Base-by-base conservation (phyloP, 2,113 vertebrate species). In the Geococcyx californianus region DNA sequence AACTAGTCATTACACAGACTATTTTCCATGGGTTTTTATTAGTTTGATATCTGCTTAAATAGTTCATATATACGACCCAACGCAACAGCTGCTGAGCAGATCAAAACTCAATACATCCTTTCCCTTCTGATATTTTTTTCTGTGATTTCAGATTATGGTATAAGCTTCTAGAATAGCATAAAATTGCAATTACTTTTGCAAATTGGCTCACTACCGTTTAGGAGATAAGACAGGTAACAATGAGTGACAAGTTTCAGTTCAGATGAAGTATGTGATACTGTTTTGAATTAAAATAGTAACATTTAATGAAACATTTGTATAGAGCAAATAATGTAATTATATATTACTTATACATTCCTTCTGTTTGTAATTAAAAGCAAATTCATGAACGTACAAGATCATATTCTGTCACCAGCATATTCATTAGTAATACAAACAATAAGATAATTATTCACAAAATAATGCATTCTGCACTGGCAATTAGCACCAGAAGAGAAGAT, bases 341-440 rank as follows among this genome's bases (percentile, higher is more conserved):
- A 11, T 44, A 84, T 38, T 56, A 70, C 47, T 73, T 75, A 72
- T 29, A 28, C 23, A 38, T 82, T 89, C 68, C 47, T 70, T 86
- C n/a, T 69, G 38, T 79, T 89, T 84, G 47, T 70, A 87, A 92
- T 95, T 89, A 87, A 93, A 87, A 34, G 15, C 11, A 75, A 91
- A 93, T 87, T 75, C 44, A 68, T 49, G 62, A 90, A 76, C 45
- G 55, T 21, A 87, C 36, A 87, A 60, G 73, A 76, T 84, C 24
- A n/a, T 62, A 83, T 72, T 80, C 81, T 90, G 54, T 26, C 42
- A 93, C 58, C 11, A 49, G 17, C 56, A 69, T 58, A 66, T 54
- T 69, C 51, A 85, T 84, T 84, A 94, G 33, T 51, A 76, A 72
- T 29, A 75, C 8, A 85, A 82, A 60, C 44, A 91, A 62, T 83